Evolutionary conservation across 2,888 invertebrate genomes (phyloP).

Genomic region (Sinhomidia bicolor): DNA sequence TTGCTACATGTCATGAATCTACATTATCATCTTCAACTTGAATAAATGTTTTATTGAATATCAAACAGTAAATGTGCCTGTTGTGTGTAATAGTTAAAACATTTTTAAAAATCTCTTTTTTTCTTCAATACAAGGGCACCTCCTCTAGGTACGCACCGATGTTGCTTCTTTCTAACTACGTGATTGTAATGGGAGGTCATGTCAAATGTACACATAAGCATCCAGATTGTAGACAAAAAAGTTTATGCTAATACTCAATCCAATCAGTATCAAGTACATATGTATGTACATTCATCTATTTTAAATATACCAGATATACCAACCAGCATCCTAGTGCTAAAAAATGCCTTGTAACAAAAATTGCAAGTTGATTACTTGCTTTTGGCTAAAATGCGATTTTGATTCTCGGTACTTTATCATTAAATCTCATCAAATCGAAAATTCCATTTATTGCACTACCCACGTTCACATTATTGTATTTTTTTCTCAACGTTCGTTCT

Average conservation of each 20-base stretch:
- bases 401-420: not conserved
- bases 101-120: too few relatives aligned
- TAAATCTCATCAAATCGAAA: not conserved
- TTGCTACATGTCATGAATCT: constrained; percentile 59
- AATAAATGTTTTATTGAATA: constrained; percentile 29
- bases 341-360: not conserved
- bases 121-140: not conserved
- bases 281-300: too few relatives aligned
- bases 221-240: too few relatives aligned
- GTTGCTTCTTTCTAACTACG: not conserved
- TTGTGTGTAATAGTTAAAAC: constrained; percentile 7
- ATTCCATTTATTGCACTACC: constrained; percentile 20
- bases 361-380: not conserved
- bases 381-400: not conserved
- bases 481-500: not conserved
- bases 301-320: too few relatives aligned
- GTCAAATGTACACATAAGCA: not conserved
- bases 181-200: not conserved
- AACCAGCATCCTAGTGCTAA: too few relatives aligned
- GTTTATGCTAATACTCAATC: too few relatives aligned
- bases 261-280: too few relatives aligned
- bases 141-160: not conserved
- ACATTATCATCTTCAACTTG: constrained; percentile 8
- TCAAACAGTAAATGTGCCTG: not conserved
- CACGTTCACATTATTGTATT: not conserved